Evolutionary conservation across 35 echinoderm and acorn worm genomes (phyloP), one percentile per base, ranked within the genome.

Genomic region (Apostichopus californicus): DNA sequence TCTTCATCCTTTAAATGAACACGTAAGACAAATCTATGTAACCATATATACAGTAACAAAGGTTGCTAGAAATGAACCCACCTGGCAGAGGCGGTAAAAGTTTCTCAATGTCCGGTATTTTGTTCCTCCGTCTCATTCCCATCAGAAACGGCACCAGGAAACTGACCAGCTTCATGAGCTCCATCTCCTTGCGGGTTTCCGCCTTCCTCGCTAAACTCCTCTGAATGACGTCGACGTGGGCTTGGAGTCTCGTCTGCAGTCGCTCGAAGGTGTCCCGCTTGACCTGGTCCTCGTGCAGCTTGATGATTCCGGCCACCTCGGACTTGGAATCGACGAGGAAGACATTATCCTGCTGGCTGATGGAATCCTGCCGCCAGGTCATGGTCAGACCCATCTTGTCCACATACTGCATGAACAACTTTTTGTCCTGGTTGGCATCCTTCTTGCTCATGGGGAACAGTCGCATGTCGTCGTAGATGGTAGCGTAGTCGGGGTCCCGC

Each of bases 61-160:
- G 28, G 1, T 34, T 34, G 1, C 28, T 34, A 34, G 28, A 34
- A 34, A 34, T 34, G 28, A 1, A 34, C 28, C 28, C 73, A 96
- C 97, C 97, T 93, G 95, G 92, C 46, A 98, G 77, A 17, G 91
- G 97, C 28, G 97, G 86, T 59, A 98, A 61, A 18, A 98, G 83
- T 93, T 93, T 96, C n/a, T 94, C 87, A n/a, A 98, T 92, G 82
- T 98, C 97, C 15, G 97, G 95, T 20, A 96, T 91, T 83, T 96
- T 99, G 61, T 98, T 96, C 55, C 92, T 90, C 58, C 94, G 90
- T 54, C 91, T 96, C 89, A 98, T 92, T 12, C 86, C 97, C 78
- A 96, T 94, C 71, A 98, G 88, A 56, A 98, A 93, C n/a, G 97
- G 95, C 6, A 94, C 89, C 72, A 98, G 82, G 24, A 96, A 98